Percentiles rank a stretch among this genome's conserved stretches.
phyloP scores from a whole-genome alignment of 2,888 invertebrate genomes.

The Hypselothyrea guttata region DNA sequence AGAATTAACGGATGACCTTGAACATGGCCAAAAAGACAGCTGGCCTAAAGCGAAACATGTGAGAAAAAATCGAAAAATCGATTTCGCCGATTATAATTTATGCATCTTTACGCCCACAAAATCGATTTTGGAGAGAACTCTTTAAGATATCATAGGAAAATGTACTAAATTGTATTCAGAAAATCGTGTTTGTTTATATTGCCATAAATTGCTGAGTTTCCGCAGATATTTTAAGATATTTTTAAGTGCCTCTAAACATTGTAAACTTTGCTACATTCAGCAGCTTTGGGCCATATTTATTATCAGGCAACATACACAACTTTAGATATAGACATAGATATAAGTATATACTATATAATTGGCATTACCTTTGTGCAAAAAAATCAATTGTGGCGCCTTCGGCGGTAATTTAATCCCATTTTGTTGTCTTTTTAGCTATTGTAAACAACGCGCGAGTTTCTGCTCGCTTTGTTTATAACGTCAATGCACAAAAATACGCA shows the following conservation, averaged over 20 bases:
- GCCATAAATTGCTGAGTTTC: constrained; percentile 26
- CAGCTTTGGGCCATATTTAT: too few relatives aligned
- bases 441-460: constrained; percentile 28
- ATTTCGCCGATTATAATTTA: constrained; percentile 16
- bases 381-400: constrained; percentile 24
- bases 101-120: constrained; percentile 8
- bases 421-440: constrained; percentile 8
- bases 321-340: background rate
- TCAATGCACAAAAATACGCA: constrained; percentile 37
- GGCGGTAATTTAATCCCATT: constrained; percentile 19
- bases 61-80: constrained; percentile 45
- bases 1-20: constrained; percentile 27
- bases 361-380: constrained; percentile 39
- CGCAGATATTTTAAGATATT: constrained; percentile 24
- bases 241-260: constrained; percentile 7
- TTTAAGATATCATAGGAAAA: background rate
- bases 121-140: background rate
- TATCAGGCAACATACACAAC: constrained; percentile 17
- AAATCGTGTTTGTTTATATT: constrained; percentile 34
- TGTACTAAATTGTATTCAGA: constrained; percentile 22
- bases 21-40: background rate
- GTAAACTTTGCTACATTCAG: constrained; percentile 14
- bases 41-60: background rate
- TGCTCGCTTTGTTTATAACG: constrained; percentile 34
- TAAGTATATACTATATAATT: constrained; percentile 9